Conservation (phyloP, 2,888 invertebrate species). For the Aleiodes leptofemur region DNA sequence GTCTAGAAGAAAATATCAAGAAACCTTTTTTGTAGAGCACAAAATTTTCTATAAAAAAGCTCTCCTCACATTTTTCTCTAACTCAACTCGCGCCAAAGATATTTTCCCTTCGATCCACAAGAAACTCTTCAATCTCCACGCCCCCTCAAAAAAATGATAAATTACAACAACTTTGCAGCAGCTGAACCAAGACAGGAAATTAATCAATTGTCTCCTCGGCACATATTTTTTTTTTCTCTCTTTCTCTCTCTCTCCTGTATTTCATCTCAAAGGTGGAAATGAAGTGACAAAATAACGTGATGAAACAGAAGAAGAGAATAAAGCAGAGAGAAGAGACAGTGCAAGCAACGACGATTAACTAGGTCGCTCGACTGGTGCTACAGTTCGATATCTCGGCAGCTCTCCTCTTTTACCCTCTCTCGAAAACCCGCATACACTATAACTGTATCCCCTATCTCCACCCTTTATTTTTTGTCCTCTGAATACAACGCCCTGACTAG, state of each 20-base stretch:
- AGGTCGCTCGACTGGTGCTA: constrained; percentile 53
- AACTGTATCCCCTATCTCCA: constrained; percentile 5
- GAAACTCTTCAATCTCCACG: too few species aligned
- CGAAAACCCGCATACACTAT: background rate
- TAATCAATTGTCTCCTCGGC: constrained; percentile 29
- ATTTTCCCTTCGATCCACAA: too few species aligned
- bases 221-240: constrained; percentile 36
- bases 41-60: too few species aligned
- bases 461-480: background rate
- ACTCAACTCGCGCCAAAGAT: too few species aligned
- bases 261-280: constrained; percentile 38
- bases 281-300: constrained; percentile 43
- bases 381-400: constrained; percentile 46
- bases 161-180: constrained; percentile 27
- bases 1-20: too few species aligned
- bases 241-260: background rate
- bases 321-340: constrained; percentile 3
- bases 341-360: constrained; percentile 51
- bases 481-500: background rate
- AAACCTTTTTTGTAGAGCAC: too few species aligned
- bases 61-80: too few species aligned
- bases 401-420: constrained; percentile 5
- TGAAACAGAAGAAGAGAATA: constrained; percentile 10
- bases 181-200: constrained; percentile 33
- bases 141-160: background rate